These are phyloP conservation scores for Drosophila mimetica DNA, from an alignment of 2,888 invertebrate genomes.

Conservation along the genomic window DNA sequence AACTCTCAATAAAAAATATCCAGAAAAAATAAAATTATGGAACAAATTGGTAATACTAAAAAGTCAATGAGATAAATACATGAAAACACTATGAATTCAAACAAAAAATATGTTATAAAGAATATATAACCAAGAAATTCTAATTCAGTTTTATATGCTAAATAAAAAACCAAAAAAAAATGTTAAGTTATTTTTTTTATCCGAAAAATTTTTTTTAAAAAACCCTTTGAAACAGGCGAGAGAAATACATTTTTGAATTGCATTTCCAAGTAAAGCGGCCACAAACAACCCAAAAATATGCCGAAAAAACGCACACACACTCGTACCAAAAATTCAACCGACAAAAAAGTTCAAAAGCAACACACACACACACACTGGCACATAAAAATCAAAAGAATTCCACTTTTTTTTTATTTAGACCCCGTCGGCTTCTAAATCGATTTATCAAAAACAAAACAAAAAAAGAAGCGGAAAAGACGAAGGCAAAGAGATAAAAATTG, in stretches of 20 bases:
- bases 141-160: too few relatives aligned
- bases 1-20: too few relatives aligned
- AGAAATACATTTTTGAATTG: constrained; percentile 66
- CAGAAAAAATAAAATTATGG: too few relatives aligned
- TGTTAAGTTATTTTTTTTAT: too few relatives aligned
- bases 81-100: too few relatives aligned
- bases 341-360: constrained; percentile 50
- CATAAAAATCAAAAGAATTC: constrained; percentile 77
- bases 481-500: constrained; percentile 80
- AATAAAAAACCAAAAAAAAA: neutral
- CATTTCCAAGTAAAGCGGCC: constrained; percentile 73
- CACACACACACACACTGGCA: constrained; percentile 26
- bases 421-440: constrained; percentile 81
- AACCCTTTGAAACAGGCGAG: constrained; percentile 22
- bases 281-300: constrained; percentile 43
- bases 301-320: constrained; percentile 51
- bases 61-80: too few relatives aligned
- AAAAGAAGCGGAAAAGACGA: constrained; percentile 68
- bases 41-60: too few relatives aligned
- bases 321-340: constrained; percentile 39
- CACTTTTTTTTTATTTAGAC: constrained; percentile 70
- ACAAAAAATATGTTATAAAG: too few relatives aligned
- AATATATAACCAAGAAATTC: too few relatives aligned
- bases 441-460: constrained; percentile 76
- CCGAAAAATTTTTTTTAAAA: too few relatives aligned